Evolutionary conservation across 2,888 invertebrate genomes (phyloP).

Genomic region (Bimastos eiseni): DNA sequence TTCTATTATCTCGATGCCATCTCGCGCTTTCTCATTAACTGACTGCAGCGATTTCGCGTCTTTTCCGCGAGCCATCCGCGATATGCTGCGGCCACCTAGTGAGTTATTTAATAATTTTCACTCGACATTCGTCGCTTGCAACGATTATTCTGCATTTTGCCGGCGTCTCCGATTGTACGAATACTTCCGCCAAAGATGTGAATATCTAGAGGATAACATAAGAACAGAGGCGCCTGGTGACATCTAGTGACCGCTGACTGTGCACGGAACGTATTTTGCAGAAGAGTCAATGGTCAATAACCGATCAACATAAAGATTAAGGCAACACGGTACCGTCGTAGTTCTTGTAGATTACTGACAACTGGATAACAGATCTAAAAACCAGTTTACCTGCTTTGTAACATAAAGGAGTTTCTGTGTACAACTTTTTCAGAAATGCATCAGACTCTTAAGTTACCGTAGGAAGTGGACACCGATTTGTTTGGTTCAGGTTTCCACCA

Average conservation of each 20-base stretch:
- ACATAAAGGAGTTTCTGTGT: neutral
- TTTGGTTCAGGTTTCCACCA: too few species aligned
- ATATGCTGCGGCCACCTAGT: neutral
- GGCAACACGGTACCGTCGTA: neutral
- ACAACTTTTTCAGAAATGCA: neutral
- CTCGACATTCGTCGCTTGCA: neutral
- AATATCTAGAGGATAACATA: neutral
- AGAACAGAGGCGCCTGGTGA: neutral
- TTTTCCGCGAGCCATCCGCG: neutral
- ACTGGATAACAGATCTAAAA: neutral
- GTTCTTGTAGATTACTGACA: neutral
- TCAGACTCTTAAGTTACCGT: neutral
- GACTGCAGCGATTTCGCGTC: neutral
- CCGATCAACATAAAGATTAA: neutral
- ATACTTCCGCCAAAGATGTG: neutral
- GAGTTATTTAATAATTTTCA: constrained; percentile 9
- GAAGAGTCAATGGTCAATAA: neutral
- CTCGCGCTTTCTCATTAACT: neutral
- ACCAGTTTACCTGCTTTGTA: neutral
- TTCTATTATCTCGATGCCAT: neutral
- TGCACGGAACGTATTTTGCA: neutral
- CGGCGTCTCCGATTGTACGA: neutral
- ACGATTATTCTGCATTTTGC: neutral
- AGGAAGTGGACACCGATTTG: neutral
- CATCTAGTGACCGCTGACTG: neutral